Percentiles rank a stretch among this genome's conserved stretches.
These are phyloP conservation scores for Solenodon paradoxus DNA, from an alignment of 2,113 vertebrate genomes.

Conservation along the genomic window DNA sequence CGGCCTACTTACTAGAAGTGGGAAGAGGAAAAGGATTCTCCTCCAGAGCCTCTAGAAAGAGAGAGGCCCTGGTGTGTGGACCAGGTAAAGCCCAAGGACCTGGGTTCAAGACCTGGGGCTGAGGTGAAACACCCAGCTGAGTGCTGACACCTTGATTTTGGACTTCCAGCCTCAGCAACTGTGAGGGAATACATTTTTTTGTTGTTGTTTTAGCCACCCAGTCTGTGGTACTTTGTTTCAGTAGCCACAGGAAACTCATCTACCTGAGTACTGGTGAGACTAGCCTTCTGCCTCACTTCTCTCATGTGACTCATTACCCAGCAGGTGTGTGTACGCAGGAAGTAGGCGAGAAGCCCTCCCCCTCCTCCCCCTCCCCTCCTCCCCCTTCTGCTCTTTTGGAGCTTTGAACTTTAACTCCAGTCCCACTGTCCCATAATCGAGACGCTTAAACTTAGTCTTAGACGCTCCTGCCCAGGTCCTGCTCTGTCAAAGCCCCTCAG, in stretches of 20 bases:
- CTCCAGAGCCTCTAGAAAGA: background rate
- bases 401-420: background rate
- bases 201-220: background rate
- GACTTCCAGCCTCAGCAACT: background rate
- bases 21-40: background rate
- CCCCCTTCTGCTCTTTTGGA: background rate
- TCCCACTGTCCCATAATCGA: background rate
- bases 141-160: background rate
- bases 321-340: too few species aligned
- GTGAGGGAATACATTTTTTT: background rate
- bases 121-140: too few species aligned
- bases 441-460: background rate
- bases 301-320: background rate
- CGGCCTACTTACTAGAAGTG: background rate
- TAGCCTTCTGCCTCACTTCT: background rate
- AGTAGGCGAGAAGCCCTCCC: background rate
- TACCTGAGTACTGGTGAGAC: background rate
- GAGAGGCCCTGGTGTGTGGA: background rate
- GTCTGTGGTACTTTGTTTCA: background rate
- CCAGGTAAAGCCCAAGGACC: too few species aligned
- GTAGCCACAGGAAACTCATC: background rate
- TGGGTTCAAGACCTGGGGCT: too few species aligned
- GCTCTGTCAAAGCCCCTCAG: background rate
- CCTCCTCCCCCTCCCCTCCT: background rate
- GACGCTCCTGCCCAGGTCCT: background rate